These are phyloP conservation scores for Tenthredo mesomela DNA, from an alignment of 2,888 invertebrate genomes.

Conservation along the genomic window DNA sequence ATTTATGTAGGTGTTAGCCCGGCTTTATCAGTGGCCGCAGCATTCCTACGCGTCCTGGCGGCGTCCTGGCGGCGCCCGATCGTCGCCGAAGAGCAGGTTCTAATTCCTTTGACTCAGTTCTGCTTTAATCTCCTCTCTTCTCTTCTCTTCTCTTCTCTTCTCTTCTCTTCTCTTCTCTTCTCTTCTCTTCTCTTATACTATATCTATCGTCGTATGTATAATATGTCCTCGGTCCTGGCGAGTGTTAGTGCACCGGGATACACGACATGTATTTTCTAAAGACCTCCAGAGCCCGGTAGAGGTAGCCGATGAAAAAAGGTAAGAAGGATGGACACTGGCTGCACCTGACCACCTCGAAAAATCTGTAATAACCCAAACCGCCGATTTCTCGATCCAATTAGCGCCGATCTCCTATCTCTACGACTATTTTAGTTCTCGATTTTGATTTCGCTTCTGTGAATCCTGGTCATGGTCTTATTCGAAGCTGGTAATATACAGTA, in stretches of 20 bases:
- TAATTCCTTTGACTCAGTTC: slow-evolving; percentile 69
- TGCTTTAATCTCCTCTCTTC: slow-evolving; percentile 37
- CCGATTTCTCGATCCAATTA: slow-evolving; percentile 52
- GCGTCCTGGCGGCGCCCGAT: slow-evolving; percentile 67
- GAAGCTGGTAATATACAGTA: neutral
- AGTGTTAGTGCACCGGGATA: slow-evolving; percentile 14
- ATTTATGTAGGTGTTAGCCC: slow-evolving; percentile 77
- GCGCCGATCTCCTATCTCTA: slow-evolving; percentile 53
- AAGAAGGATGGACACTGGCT: neutral
- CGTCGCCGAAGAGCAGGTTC: slow-evolving; percentile 77
- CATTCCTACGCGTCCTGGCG: slow-evolving; percentile 75
- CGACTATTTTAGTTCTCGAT: neutral
- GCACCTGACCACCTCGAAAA: slow-evolving; percentile 11
- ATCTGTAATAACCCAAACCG: slow-evolving; percentile 7
- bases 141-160: neutral
- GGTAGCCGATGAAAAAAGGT: neutral
- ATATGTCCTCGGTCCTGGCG: slow-evolving; percentile 46
- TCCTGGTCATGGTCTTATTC: too few species aligned
- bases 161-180: neutral
- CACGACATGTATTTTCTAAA: slow-evolving; percentile 39
- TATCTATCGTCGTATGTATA: slow-evolving; percentile 10
- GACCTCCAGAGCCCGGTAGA: slow-evolving; percentile 51
- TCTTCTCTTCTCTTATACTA: neutral
- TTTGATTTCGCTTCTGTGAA: neutral
- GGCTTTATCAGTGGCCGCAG: slow-evolving; percentile 76